Conservation (phyloP, 2,888 invertebrate genomes). For the Troilus luridus region DNA sequence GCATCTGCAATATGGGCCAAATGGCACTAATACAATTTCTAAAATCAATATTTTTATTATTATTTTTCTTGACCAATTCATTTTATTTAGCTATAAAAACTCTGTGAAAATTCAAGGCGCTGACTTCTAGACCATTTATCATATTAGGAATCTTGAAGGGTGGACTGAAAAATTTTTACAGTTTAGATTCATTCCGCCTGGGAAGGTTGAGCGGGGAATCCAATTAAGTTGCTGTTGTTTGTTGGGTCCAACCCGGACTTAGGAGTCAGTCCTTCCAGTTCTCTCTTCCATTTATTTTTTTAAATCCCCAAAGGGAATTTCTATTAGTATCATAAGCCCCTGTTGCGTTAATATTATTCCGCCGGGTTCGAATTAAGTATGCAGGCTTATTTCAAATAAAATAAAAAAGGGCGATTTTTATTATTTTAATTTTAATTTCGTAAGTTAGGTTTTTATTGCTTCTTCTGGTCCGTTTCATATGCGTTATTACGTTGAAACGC, state of each 20-base stretch:
- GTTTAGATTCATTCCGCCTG: neutral
- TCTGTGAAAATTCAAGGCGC: neutral
- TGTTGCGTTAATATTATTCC: neutral
- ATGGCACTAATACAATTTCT: too few relatives aligned
- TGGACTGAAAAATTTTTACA: neutral
- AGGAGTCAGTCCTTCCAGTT: neutral
- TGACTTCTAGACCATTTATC: neutral
- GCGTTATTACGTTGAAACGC: too few relatives aligned
- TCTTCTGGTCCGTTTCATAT: neutral
- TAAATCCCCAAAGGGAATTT: neutral
- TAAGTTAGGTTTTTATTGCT: neutral
- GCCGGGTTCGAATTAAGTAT: neutral
- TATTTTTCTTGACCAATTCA: too few relatives aligned
- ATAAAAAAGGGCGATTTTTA: neutral
- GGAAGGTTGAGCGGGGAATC: neutral
- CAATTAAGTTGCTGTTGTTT: slow-evolving; percentile 24
- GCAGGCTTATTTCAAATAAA: neutral
- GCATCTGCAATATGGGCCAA: too few relatives aligned
- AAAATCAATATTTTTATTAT: too few relatives aligned
- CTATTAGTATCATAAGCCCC: neutral
- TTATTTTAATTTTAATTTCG: neutral
- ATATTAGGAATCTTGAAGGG: neutral
- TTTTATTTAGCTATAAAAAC: neutral
- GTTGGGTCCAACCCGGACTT: neutral
- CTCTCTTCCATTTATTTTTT: neutral